Evolutionary conservation across 2,797 vertebrate species (phyloP).

Genomic region (Crenichthys baileyi): DNA sequence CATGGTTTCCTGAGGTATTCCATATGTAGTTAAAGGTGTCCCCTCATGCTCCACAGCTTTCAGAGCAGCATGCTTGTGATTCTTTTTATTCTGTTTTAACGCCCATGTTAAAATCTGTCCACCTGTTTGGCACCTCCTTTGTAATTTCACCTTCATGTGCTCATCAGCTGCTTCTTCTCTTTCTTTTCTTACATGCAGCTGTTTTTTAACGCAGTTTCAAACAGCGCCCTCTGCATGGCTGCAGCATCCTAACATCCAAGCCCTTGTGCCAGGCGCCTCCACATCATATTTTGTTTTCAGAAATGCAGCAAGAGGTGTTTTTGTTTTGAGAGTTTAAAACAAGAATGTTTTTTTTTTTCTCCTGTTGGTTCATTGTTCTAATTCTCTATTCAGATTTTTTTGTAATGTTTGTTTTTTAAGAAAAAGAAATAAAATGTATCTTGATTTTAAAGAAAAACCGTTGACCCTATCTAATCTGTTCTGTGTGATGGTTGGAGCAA

Average conservation of each 20-base stretch:
- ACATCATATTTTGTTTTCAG: slow-evolving; percentile 42
- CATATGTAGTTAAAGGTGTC: slow-evolving; percentile 8
- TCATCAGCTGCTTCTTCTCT: slow-evolving; percentile 41
- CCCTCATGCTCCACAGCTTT: slow-evolving; percentile 18
- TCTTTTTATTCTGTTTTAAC: not conserved
- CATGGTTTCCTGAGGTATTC: not conserved
- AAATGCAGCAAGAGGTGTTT: slow-evolving; percentile 59
- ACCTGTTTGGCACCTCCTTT: slow-evolving; percentile 35
- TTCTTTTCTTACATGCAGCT: slow-evolving; percentile 18
- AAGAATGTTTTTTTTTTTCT: slow-evolving; percentile 74
- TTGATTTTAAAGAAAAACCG: slow-evolving; percentile 84
- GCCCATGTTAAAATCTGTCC: slow-evolving; percentile 15
- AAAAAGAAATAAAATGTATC: slow-evolving; percentile 88
- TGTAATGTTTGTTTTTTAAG: slow-evolving; percentile 88
- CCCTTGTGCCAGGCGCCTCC: slow-evolving; percentile 81
- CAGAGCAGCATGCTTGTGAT: slow-evolving; percentile 27
- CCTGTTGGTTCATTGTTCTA: slow-evolving; percentile 77
- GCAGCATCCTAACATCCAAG: slow-evolving; percentile 57
- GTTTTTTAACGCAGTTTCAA: not conserved
- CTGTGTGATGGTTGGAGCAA: slow-evolving; percentile 44
- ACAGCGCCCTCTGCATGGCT: slow-evolving; percentile 53
- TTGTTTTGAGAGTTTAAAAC: slow-evolving; percentile 60
- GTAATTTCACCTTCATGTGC: not conserved
- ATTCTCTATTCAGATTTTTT: slow-evolving; percentile 84
- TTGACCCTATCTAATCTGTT: slow-evolving; percentile 75